Base-by-base conservation (phyloP, 2,113 vertebrate species). In the Saccopteryx leptura region DNA sequence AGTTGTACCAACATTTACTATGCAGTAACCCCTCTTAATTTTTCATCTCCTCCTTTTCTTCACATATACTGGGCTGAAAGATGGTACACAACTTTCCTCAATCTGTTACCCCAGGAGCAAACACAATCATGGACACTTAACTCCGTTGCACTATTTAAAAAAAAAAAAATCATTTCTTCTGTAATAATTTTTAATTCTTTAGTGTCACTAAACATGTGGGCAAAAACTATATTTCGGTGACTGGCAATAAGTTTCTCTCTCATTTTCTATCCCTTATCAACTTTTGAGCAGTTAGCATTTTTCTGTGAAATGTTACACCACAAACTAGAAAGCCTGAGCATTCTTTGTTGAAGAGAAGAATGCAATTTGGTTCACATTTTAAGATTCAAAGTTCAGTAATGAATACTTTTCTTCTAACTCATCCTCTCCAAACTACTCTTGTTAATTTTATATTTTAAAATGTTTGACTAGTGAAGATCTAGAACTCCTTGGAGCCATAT, bases 1-100 rank as follows among this genome's bases (percentile, higher is more conserved):
- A 90, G 19, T 14, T 84, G 48, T 88, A 90, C 61, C 84, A 61
- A 93, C 48, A 83, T 60, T 91, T 54, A 39, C 23, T 71, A 84
- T 86, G 23, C 48, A 71, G 33, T 46, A 88, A 4, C 6, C 2
- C 69, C 63, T 46, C 8, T 87, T 66, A 69, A 52, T 79, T 71
- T 90, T 28, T 28, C 46, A 50, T 85, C 2, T 46, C 4, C 0
- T 78, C 19, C 15, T 5, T 91, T 48, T 12, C 33, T 63, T 92
- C n/a, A 23, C 31, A 9, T 18, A 1, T 31, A 95, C 3, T 33
- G 58, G 8, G 5, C 7, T 74, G 66, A 68, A 7, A 68, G 50
- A 96, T 72, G 61, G 7, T 15, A 19, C 7, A 4, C 2, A 65
- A 24, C 6, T 83, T 87, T 21, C 61, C 18, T 82, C 17, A n/a